Evolutionary conservation across 2,113 vertebrate species (phyloP).

Genomic region (Macroglossus sobrinus): DNA sequence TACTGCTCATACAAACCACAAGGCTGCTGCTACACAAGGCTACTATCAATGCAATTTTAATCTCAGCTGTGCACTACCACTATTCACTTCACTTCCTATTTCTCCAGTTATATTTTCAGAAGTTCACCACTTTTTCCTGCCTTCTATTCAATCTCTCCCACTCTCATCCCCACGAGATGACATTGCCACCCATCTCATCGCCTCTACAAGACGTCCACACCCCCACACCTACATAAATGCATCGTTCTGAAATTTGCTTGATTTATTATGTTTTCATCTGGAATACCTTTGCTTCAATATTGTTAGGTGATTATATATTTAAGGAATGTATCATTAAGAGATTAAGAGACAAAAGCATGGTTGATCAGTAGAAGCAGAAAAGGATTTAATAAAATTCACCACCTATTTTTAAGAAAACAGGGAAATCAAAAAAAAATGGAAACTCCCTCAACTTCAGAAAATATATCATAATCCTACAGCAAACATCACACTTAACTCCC

Average conservation of each 20-base stretch:
- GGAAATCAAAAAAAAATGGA: background rate
- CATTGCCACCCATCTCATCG: background rate
- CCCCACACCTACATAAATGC: background rate
- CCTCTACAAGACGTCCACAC: accelerated
- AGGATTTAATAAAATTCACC: background rate
- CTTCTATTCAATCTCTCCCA: background rate
- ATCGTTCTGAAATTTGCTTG: background rate
- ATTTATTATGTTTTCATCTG: background rate
- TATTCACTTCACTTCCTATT: background rate
- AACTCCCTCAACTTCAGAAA: background rate
- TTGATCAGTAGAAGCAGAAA: background rate
- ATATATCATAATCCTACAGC: background rate
- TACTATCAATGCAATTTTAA: background rate
- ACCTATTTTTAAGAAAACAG: background rate
- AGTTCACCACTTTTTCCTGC: background rate
- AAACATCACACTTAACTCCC: background rate
- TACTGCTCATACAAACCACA: background rate
- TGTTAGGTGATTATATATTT: background rate
- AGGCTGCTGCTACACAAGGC: background rate
- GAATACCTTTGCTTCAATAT: background rate
- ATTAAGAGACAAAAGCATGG: background rate
- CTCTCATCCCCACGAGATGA: no score
- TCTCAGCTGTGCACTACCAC: background rate
- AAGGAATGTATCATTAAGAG: background rate
- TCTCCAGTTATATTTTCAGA: background rate